phyloP scores from a whole-genome alignment of 92 coral and sea anemone species.

The Actinernus sp. region DNA sequence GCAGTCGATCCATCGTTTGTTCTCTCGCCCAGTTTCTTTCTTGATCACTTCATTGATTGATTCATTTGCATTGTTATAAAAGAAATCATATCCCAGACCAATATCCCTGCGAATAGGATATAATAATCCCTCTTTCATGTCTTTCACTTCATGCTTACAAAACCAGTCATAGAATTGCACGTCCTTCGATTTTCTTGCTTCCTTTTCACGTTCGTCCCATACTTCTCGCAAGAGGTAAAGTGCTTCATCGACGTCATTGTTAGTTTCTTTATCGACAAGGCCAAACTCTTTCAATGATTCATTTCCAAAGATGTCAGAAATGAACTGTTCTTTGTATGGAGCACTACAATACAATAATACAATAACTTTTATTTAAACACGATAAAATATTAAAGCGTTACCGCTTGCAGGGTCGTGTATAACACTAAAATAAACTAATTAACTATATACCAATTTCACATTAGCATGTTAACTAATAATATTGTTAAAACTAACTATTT shows the following conservation, averaged over 20 bases:
- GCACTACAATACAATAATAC: too few relatives aligned
- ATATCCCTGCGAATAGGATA: conserved; percentile 38
- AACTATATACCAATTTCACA: too few relatives aligned
- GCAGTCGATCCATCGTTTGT: too few relatives aligned
- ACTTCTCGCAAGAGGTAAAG: conserved; percentile 14
- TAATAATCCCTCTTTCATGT: conserved; percentile 32
- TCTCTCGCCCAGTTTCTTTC: too few relatives aligned
- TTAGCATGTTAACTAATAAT: too few relatives aligned
- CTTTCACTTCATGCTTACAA: conserved; percentile 21
- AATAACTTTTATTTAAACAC: too few relatives aligned
- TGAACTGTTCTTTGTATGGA: too few relatives aligned
- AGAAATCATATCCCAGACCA: conserved; percentile 43
- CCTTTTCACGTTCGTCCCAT: conserved; percentile 37
- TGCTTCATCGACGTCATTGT: conserved; percentile 27
- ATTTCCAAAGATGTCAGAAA: conserved; percentile 38
- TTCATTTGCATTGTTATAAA: conserved; percentile 41
- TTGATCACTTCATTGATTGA: too few relatives aligned
- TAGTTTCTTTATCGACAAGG: conserved; percentile 15
- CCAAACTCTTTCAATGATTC: conserved; percentile 37
- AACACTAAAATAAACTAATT: too few relatives aligned
- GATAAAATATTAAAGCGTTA: too few relatives aligned
- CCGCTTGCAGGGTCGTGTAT: too few relatives aligned
- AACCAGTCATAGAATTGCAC: conserved; percentile 27
- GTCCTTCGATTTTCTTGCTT: conserved; percentile 8
- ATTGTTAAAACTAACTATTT: too few relatives aligned